Conservation (phyloP, 1,140 invertebrate genomes). For the Anoplophora glabripennis region DNA sequence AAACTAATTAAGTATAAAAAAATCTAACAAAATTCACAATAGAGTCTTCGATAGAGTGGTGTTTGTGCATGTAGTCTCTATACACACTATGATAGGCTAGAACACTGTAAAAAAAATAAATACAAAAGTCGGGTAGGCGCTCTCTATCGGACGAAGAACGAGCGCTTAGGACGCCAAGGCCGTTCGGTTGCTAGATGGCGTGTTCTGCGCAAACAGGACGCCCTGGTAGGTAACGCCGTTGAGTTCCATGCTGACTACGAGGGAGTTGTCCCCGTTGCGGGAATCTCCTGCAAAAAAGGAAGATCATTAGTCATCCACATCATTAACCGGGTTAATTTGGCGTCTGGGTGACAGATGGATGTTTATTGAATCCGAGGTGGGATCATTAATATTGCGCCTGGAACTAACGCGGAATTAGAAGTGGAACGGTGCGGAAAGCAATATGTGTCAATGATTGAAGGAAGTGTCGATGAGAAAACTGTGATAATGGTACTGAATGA, state of each 20-base stretch:
- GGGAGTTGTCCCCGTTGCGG: slow-evolving; percentile 70
- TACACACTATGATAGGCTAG: slow-evolving; percentile 6
- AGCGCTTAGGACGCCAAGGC: slow-evolving; percentile 50
- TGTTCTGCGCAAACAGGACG: slow-evolving; percentile 73
- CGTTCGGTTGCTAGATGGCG: slow-evolving; percentile 46
- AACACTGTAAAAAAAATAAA: slow-evolving; percentile 21
- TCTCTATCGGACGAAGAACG: not conserved
- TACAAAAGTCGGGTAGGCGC: slow-evolving; percentile 13
- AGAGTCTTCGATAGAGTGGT: not conserved
- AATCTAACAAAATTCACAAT: slow-evolving; percentile 6
- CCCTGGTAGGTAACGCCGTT: slow-evolving; percentile 91
- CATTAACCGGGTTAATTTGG: slow-evolving; percentile 34
- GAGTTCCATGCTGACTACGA: slow-evolving; percentile 94
- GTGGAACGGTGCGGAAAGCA: too few relatives aligned
- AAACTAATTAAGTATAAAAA: slow-evolving; percentile 7
- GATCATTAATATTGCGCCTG: slow-evolving; percentile 25
- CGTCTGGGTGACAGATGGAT: slow-evolving; percentile 20
- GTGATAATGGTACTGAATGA: too few relatives aligned
- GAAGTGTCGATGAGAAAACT: too few relatives aligned
- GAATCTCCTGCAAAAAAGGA: slow-evolving; percentile 59
- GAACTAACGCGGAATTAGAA: not conserved
- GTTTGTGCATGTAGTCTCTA: slow-evolving; percentile 10
- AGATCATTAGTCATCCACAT: slow-evolving; percentile 30
- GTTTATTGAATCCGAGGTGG: slow-evolving; percentile 25
- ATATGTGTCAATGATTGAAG: too few relatives aligned